Percentiles rank a stretch among this genome's conserved stretches.
These are phyloP conservation scores for Cerastis rubricosa DNA, from an alignment of 2,888 invertebrate genomes.

Conservation along the genomic window DNA sequence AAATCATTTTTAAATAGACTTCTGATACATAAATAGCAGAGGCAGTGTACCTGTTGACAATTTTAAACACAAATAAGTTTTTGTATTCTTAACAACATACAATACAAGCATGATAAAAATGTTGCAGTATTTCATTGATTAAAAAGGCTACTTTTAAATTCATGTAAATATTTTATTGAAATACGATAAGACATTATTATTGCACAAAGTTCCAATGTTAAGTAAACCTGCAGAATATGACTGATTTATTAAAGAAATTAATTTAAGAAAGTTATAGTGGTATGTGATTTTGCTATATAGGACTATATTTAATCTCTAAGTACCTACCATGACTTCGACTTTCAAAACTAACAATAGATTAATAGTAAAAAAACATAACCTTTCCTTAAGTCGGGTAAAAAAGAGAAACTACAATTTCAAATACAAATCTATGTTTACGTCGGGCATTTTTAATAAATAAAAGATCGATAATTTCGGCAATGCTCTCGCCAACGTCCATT, in stretches of 20 bases:
- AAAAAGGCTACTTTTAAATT: background rate
- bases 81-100: background rate
- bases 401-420: too few relatives aligned
- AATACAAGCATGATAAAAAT: background rate
- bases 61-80: background rate
- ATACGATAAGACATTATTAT: slow-evolving; percentile 26
- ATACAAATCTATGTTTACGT: too few relatives aligned
- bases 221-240: background rate
- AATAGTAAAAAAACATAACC: too few relatives aligned
- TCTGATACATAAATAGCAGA: background rate
- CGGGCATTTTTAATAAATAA: background rate
- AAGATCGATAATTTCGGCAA: too few relatives aligned
- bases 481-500: slow-evolving; percentile 57
- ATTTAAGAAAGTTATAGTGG: too few relatives aligned
- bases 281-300: too few relatives aligned
- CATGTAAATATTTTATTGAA: slow-evolving; percentile 5
- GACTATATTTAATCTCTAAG: too few relatives aligned
- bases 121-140: background rate
- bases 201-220: slow-evolving; percentile 25
- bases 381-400: too few relatives aligned
- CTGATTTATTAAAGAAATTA: background rate
- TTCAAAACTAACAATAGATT: too few relatives aligned
- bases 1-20: slow-evolving; percentile 3
- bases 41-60: background rate
- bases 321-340: too few relatives aligned